Evolutionary conservation across 1,140 invertebrate species (phyloP), one percentile per base, ranked within the genome.

Genomic region (Ptiloglossa arizonensis): DNA sequence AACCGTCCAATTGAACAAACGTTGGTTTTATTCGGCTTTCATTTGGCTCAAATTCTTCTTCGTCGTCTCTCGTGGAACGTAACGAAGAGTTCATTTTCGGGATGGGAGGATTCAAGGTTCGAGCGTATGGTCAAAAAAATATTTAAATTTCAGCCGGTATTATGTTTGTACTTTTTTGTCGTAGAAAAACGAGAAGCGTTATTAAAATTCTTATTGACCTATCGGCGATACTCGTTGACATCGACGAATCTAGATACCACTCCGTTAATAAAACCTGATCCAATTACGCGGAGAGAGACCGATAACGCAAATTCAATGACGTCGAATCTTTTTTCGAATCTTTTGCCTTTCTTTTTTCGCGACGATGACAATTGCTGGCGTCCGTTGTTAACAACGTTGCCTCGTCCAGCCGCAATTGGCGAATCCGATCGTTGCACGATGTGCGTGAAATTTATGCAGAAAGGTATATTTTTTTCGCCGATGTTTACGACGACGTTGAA

Each of bases 161-260:
- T n/a, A n/a, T n/a, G n/a, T n/a, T n/a, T n/a, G n/a, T n/a, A n/a
- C n/a, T n/a, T n/a, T n/a, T n/a, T n/a, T n/a, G n/a, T n/a, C n/a
- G n/a, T n/a, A n/a, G n/a, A n/a, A n/a, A n/a, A n/a, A n/a, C n/a
- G n/a, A n/a, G n/a, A n/a, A 15, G 3, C 5, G 8, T 35, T 48
- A 60, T 60, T 50, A 22, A 27, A 35, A 50, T 46, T 72, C 19
- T 24, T 46, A 71, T 62, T 35, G 59, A 62, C 46, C 29, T 41
- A 72, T 62, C 8, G n/a, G 0, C 17, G 2, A 15, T 48, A 56
- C 48, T 70, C 54, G n/a, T 46, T 56, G 38, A 59, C 56, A 24
- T 17, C 69, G 8, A 38, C 22, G 29, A 38, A 62, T 72, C 17
- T 17, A 56, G 35, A 71, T 56, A 0, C 15, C 1, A 5, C 2